These are phyloP conservation scores for Omphaloscelis lunosa DNA, from an alignment of 2,888 invertebrate genomes.

Conservation along the genomic window DNA sequence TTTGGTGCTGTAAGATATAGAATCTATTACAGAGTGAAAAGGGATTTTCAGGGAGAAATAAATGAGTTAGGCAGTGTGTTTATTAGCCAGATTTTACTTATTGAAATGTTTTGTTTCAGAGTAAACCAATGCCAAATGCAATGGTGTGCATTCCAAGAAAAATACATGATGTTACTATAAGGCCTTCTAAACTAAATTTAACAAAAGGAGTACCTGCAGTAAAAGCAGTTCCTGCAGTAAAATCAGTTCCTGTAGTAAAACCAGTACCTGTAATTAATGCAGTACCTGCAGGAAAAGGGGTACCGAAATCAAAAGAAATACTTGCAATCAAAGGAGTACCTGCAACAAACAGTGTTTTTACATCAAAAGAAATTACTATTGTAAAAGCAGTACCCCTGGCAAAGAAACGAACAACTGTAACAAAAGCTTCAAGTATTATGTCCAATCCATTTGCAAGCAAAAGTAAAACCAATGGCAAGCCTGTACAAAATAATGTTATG, in stretches of 20 bases:
- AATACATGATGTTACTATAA: slow-evolving; percentile 78
- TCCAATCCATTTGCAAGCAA: slow-evolving; percentile 69
- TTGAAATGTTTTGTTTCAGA: slow-evolving; percentile 73
- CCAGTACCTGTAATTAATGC: not conserved
- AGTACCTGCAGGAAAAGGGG: slow-evolving; percentile 55
- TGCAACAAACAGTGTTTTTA: slow-evolving; percentile 14
- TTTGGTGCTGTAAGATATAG: not conserved
- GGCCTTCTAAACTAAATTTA: slow-evolving; percentile 69
- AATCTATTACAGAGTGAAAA: not conserved
- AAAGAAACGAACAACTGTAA: slow-evolving; percentile 23
- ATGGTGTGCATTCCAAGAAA: slow-evolving; percentile 86
- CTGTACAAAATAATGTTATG: slow-evolving; percentile 39
- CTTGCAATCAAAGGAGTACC: slow-evolving; percentile 65
- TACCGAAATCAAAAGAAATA: slow-evolving; percentile 43
- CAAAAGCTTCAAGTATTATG: slow-evolving; percentile 22
- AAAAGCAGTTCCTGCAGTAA: not conserved
- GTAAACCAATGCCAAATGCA: slow-evolving; percentile 80
- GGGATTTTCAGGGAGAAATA: not conserved
- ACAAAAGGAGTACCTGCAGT: not conserved
- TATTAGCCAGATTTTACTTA: not conserved
- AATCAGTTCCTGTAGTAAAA: slow-evolving; percentile 9
- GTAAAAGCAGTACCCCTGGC: slow-evolving; percentile 47
- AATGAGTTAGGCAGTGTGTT: not conserved
- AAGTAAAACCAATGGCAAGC: slow-evolving; percentile 68
- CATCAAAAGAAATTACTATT: slow-evolving; percentile 19